Evolutionary conservation across 2,113 vertebrate species (phyloP), one percentile per base, ranked within the genome.

Genomic region (Vicugna pacos): DNA sequence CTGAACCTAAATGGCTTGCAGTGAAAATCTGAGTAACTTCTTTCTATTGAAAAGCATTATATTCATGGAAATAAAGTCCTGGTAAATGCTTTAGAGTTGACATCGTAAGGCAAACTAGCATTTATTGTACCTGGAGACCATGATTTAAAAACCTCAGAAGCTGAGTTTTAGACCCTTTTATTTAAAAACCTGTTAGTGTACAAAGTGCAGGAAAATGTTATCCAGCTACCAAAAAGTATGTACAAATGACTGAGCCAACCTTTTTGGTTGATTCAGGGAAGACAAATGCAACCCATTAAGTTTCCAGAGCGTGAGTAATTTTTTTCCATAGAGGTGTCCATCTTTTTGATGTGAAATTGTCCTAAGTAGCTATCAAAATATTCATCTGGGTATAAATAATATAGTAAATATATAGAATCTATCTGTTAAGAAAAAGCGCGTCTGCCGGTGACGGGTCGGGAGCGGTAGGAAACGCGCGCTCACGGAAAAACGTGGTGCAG

Each of bases 151-250:
- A 98, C 98, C 96, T 93, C 85, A 97, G 97, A 98, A 98, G 92
- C 79, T 96, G 96, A 98, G 67, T 75, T 97, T 97, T 95, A 97
- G 96, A 97, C 91, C 67, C 77, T 97, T 98, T 98, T 94, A 91
- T 92, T 97, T 95, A 96, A 97, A 97, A 97, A 94, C 64, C 95
- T 97, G 75, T 79, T 89, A 96, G 86, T 94, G 95, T 98, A 98
- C 97, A 98, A 99, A 98, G 98, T 98, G 98, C 98, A 98, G 97
- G 98, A 98, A 98, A 98, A 97, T 88, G 91, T 98, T 97, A 94
- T 73, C 98, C 97, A 98, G 98, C 98, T 97, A 98, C 97, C 97
- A 96, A 98, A 98, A 96, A 93, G 94, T 76, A 85, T 97, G 97
- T 97, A 96, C 98, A 97, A 98, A 97, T 97, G 95, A 98, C 50